Base-by-base conservation (phyloP, 2,888 invertebrate genomes). In the Watsonalla cultraria region DNA sequence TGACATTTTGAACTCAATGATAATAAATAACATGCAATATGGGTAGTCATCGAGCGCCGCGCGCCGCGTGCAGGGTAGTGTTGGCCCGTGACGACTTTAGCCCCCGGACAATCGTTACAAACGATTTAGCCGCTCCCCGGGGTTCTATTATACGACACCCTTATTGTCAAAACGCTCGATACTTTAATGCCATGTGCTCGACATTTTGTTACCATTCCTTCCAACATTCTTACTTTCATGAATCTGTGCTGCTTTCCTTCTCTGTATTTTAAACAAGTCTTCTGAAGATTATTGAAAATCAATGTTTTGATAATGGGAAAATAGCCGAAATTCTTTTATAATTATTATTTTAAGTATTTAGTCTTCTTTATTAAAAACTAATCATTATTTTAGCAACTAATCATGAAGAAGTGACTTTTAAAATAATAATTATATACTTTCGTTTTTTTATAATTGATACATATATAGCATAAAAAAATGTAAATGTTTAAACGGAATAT, bases 61-160 rank as follows among this genome's bases (percentile, higher is more conserved):
- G 51, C 45, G 50, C 45, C 51, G 54, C 39, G 51, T 37, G 50
- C 33, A 7, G 39, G n/a, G 37, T 15, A 47, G 76, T 70, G 76
- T 68, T 70, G 66, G 59, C 56, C 78, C 80, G 72, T 79, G 77
- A 78, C 80, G 76, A 63, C 72, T 72, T 78, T 51, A 74, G 72
- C 72, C 76, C 78, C 74, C 72, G 68, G 72, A 76, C 78, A 76
- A 78, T 77, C 72, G 78, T 76, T 77, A 78, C 80, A 74, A 82
- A 73, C 78, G 79, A 84, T 84, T 84, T 78, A 74, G 62, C 69
- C 72, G 70, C 80, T 67, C 84, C 81, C 80, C 60, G 62, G 76
- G 72, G 82, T 62, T 60, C 79, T 70, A 82, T 83, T 78, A 80
- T 68, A 57, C 37, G 59, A 62, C 57, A 63, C 61, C 53, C 61